A percentile compares a stretch with the other conserved stretches of the same genome.
Evolutionary conservation across 1,140 invertebrate genomes (phyloP).

Genomic region (Theocolax elegans): DNA sequence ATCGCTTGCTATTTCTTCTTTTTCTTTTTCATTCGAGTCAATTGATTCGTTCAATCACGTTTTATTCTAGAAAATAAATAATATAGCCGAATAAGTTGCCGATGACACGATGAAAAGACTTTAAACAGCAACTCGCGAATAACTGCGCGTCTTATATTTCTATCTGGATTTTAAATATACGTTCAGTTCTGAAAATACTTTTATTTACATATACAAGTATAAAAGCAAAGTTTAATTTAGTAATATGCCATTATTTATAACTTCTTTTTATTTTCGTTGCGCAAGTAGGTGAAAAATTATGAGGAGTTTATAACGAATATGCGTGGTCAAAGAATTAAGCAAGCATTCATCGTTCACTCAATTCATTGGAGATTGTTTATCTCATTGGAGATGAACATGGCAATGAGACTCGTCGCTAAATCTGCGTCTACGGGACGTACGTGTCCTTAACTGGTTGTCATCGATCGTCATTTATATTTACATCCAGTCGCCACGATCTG

Average conservation of each 20-base stretch:
- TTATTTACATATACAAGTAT: too few species aligned
- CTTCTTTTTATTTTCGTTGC: too few species aligned
- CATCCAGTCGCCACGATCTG: conserved; percentile 14
- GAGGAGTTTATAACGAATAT: conserved; percentile 17
- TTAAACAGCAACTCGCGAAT: too few species aligned
- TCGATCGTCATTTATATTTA: conserved; percentile 33
- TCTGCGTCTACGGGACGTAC: too few species aligned
- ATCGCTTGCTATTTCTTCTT: too few species aligned
- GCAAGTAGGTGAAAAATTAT: conserved; percentile 14
- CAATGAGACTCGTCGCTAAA: conserved; percentile 1
- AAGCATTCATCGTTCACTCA: not conserved
- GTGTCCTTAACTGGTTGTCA: not conserved
- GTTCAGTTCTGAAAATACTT: too few species aligned
- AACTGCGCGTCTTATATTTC: too few species aligned
- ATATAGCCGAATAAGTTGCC: too few species aligned
- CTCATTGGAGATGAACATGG: not conserved
- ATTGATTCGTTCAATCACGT: conserved; percentile 29
- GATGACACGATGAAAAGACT: too few species aligned
- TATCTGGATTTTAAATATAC: too few species aligned
- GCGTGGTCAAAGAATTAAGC: not conserved
- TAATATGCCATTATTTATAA: too few species aligned
- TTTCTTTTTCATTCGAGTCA: conserved; percentile 29
- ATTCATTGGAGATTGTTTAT: conserved; percentile 6
- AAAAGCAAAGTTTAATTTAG: too few species aligned
- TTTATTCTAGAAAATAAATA: not conserved